These are phyloP conservation scores for Frieseomelitta varia DNA, from an alignment of 1,140 invertebrate genomes.

Conservation along the genomic window DNA sequence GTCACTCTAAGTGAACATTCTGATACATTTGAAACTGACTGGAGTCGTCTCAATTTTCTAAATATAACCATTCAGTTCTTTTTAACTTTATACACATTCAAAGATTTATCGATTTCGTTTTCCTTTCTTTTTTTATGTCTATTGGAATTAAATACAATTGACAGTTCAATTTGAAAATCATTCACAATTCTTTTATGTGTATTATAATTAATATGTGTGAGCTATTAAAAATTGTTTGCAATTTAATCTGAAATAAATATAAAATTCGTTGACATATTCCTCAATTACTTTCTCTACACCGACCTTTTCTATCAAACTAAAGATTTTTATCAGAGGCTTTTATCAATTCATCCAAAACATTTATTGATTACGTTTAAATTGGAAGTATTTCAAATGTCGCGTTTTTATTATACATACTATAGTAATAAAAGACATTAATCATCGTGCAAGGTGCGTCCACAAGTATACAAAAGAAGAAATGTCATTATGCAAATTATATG, in stretches of 20 bases:
- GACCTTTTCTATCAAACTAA: neutral
- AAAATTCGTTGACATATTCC: too few relatives aligned
- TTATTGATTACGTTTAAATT: neutral
- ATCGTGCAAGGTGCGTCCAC: neutral
- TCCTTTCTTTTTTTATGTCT: fast-evolving
- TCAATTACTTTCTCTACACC: too few relatives aligned
- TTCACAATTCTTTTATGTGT: neutral
- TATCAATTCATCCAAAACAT: fast-evolving
- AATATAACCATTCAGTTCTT: neutral
- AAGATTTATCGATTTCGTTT: neutral
- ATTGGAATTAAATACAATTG: neutral
- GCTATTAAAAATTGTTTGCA: too few relatives aligned
- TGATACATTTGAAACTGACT: neutral
- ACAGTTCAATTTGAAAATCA: neutral
- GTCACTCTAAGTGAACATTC: neutral
- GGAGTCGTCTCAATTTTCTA: neutral
- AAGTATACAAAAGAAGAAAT: too few relatives aligned
- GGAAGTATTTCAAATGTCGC: neutral
- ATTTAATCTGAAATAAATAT: too few relatives aligned
- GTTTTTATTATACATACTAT: neutral
- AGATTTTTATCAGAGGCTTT: neutral
- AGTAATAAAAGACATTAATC: neutral
- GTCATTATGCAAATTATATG: neutral
- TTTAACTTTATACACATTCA: neutral
- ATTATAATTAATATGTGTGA: too few relatives aligned